phyloP scores from a whole-genome alignment of 2,888 invertebrate genomes.

The Ormyrus labotus region DNA sequence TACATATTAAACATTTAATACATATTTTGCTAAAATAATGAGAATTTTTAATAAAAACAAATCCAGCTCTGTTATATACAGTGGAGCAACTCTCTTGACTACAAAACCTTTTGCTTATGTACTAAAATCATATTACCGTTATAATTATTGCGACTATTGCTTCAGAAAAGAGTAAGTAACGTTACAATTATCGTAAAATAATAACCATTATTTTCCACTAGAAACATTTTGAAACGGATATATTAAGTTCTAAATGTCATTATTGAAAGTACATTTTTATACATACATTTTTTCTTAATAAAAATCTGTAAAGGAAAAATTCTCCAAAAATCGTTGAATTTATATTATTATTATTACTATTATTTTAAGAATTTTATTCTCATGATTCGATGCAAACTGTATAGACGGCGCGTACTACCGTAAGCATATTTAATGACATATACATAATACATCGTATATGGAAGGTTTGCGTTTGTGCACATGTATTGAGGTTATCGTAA shows the following conservation, averaged over 20 bases:
- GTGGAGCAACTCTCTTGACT: conserved; percentile 50
- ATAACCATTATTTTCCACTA: conserved; percentile 11
- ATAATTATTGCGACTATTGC: conserved; percentile 53
- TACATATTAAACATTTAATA: conserved; percentile 28
- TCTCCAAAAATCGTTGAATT: no score
- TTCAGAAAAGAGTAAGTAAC: conserved; percentile 52
- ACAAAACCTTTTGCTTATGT: conserved; percentile 54
- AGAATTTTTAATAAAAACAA: conserved; percentile 38
- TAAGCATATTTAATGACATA: no score
- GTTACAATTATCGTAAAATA: conserved; percentile 6
- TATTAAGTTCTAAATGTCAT: conserved; percentile 37
- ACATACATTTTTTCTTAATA: conserved; percentile 34
- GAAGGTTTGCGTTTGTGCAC: no score
- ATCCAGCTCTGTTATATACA: conserved; percentile 39
- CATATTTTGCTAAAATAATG: conserved; percentile 44
- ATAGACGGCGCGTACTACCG: no score
- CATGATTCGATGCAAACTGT: no score
- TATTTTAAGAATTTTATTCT: no score
- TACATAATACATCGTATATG: no score
- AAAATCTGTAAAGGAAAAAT: conserved; percentile 9
- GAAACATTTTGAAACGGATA: conserved; percentile 34
- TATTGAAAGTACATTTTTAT: conserved; percentile 39
- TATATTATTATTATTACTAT: no score
- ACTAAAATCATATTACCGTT: conserved; percentile 50
- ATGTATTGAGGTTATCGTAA: no score